Evolutionary conservation across 2,113 vertebrate genomes (phyloP), one percentile per base, ranked within the genome.

Genomic region (Irena cyanogastra): DNA sequence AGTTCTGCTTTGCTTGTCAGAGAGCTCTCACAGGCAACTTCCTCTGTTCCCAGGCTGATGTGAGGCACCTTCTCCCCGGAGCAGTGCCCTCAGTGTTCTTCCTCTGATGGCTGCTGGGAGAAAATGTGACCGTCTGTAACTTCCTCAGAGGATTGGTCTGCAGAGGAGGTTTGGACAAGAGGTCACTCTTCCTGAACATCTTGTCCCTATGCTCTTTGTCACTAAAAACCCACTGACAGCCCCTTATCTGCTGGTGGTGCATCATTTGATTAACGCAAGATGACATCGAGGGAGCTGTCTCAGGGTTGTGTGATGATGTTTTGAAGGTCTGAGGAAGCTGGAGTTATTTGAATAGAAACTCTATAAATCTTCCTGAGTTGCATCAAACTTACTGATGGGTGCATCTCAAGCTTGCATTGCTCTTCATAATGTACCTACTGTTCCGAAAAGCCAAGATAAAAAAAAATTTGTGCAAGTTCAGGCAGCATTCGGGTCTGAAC

Each of bases 221-320:
- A 53, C 57, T n/a, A 30, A 68, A 89, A 83, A 3, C 7, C 11
- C 1, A 0, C n/a, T 44, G 31, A 37, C 28, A 71, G 26, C 41
- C 33, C 35, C 41, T 56, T 41, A 3, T 6, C 19, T 47, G 21
- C 39, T 75, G 65, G 16, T 39, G 31, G 39, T 60, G 22, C 27
- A 7, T 24, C 1, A 7, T 24, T 85, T 9, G 31, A 16, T 80
- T 22, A 77, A 18, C 31, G 22, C 31, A 31, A 27, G 39, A 30
- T 26, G 1, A 23, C 23, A 37, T 42, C 0, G 2, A 2, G 8
- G 37, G 13, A 4, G 4, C 17, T 47, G 3, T 45, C 42, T 81
- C 26, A 22, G 18, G 53, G 28, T 27, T 50, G 9, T n/a, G 33
- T 35, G 52, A 33, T 50, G 45, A 11, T 71, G 35, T 50, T 64